Base-by-base conservation (phyloP, 1,140 invertebrate genomes). In the Charaxes varanes region DNA sequence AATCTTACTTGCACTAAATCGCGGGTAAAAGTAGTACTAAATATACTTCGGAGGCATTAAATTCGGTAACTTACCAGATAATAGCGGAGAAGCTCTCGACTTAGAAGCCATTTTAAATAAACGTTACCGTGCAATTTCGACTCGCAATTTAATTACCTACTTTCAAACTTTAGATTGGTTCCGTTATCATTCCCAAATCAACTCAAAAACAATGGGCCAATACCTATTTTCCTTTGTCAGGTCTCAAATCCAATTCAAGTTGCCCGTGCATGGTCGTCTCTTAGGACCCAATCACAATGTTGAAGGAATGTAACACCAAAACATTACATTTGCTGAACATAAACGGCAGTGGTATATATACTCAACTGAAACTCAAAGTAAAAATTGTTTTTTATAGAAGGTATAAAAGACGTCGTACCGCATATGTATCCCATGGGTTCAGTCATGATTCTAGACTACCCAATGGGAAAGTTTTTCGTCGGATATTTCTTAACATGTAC, bases 141-240 rank as follows among this genome's bases (percentile, higher is more conserved):
- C n/a, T 11, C 23, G 33, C 33, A 10, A 43, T 43, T 43, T 28
- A 43, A 43, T 35, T 43, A 35, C 11, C 3, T 3, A 28, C 23
- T 35, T 34, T 17, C 15, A 16, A 43, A 43, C 17, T 43, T 43
- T 30, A 35, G 32, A 43, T 43, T 30, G 41, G 33, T 14, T 43
- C 23, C 8, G 31, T 43, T 43, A 35, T 35, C 41, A 43, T 4
- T 16, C 26, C 3, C 26, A 24, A 28, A 43, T 35, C 32, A 43
- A 43, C 41, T 28, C 31, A 35, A 43, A 43, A 43, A 43, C 24
- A 35, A 43, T 12, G 17, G 23, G 23, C 11, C 7, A 35, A 35
- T 43, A 28, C 11, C 21, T 35, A 35, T 28, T 35, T 35, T 27
- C 23, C 41, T 43, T 43, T 43, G 32, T 43, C 26, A 21, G 15